These are phyloP conservation scores for Leptinotarsa lineolata DNA, from an alignment of 1,140 invertebrate genomes.

Conservation along the genomic window DNA sequence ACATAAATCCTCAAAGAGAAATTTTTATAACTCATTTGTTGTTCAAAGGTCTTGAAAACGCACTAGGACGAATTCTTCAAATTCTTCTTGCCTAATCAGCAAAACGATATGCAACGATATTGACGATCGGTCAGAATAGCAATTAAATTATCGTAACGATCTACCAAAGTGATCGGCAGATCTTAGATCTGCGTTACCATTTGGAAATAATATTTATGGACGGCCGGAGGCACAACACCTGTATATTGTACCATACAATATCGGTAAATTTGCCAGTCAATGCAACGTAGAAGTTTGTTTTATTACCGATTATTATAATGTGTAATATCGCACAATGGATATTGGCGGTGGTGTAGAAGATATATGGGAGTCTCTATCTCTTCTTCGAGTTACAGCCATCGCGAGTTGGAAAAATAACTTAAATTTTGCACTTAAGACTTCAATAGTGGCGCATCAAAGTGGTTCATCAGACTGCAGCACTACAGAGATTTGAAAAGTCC, in stretches of 20 bases:
- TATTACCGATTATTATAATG: background rate
- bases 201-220: background rate
- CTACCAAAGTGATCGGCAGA: background rate
- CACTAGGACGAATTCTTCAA: too few relatives aligned
- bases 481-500: too few relatives aligned
- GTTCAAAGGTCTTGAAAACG: too few relatives aligned
- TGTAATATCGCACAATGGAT: background rate
- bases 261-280: background rate
- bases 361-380: background rate
- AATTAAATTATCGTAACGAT: conserved; percentile 1
- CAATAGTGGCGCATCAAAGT: too few relatives aligned
- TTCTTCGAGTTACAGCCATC: background rate
- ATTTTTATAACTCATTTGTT: too few relatives aligned
- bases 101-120: too few relatives aligned
- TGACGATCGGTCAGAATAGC: background rate
- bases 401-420: background rate
- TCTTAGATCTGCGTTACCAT: background rate
- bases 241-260: background rate
- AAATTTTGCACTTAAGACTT: background rate
- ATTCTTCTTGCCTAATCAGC: too few relatives aligned
- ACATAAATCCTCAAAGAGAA: too few relatives aligned
- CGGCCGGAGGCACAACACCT: background rate
- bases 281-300: background rate
- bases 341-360: background rate
- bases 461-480: too few relatives aligned